These are phyloP conservation scores for Manis crassicaudata DNA, from an alignment of 2,797 vertebrate species.

Conservation along the genomic window DNA sequence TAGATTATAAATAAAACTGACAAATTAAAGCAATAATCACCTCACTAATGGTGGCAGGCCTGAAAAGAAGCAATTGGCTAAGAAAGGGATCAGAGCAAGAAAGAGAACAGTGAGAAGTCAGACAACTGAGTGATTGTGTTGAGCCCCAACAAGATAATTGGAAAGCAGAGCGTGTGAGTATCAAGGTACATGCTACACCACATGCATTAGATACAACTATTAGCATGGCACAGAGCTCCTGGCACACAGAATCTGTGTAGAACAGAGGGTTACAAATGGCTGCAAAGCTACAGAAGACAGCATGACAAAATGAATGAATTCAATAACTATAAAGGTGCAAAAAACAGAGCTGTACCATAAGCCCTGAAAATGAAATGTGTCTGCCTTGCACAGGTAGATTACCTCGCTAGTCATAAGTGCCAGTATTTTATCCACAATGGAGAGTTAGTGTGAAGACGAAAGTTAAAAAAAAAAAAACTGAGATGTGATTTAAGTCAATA, in stretches of 20 bases:
- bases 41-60: neutral
- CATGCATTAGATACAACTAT: neutral
- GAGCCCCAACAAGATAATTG: slow-evolving; percentile 18
- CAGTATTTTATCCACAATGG: neutral
- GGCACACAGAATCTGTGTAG: neutral
- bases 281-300: slow-evolving; percentile 66
- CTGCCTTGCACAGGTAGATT: neutral
- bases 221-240: neutral
- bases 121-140: slow-evolving; percentile 62
- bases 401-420: neutral
- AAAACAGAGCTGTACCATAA: slow-evolving; percentile 24
- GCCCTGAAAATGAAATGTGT: neutral
- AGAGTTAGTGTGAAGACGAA: neutral
- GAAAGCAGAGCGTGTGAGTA: slow-evolving; percentile 2
- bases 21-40: neutral
- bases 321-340: slow-evolving; percentile 48
- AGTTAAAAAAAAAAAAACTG: too few relatives aligned
- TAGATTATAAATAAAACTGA: neutral
- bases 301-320: slow-evolving; percentile 37
- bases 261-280: slow-evolving; percentile 44
- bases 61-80: neutral
- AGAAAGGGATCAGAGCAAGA: neutral
- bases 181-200: neutral
- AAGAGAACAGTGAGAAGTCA: slow-evolving; percentile 30
- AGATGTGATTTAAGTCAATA: neutral